These are phyloP conservation scores for Poicephalus meyeri DNA, from an alignment of 2,113 vertebrate genomes.

Conservation along the genomic window DNA sequence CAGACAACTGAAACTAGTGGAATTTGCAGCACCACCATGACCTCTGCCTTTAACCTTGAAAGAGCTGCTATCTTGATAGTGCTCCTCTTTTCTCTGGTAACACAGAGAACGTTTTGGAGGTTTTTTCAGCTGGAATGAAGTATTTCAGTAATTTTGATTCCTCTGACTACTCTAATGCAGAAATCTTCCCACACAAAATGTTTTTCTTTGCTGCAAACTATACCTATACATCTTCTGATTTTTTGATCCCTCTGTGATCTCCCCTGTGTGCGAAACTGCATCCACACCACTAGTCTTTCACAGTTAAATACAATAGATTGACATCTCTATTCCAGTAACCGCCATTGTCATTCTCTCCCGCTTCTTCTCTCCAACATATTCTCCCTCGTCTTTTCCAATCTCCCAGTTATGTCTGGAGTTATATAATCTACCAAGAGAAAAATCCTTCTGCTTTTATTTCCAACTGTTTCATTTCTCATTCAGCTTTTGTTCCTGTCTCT, in stretches of 20 bases:
- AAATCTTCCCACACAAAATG: not conserved
- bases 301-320: not conserved
- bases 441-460: not conserved
- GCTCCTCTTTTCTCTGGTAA: not conserved
- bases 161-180: not conserved
- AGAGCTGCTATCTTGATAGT: constrained; percentile 21
- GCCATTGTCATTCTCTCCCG: not conserved
- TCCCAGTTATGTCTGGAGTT: not conserved
- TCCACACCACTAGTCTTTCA: not conserved
- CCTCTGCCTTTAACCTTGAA: constrained; percentile 43
- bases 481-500: not conserved
- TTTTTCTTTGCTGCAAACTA: not conserved
- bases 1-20: not conserved
- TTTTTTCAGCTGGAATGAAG: not conserved
- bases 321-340: not conserved
- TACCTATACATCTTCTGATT: not conserved
- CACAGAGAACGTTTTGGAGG: not conserved
- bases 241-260: not conserved
- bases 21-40: not conserved
- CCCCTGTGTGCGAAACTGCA: not conserved
- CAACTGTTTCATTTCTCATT: not conserved
- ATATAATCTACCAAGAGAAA: not conserved
- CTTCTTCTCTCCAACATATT: not conserved
- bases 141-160: not conserved
- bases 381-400: not conserved